Evolutionary conservation across 2,888 invertebrate species (phyloP), one percentile per base, ranked within the genome.

Genomic region (Eupelmus urozonus): DNA sequence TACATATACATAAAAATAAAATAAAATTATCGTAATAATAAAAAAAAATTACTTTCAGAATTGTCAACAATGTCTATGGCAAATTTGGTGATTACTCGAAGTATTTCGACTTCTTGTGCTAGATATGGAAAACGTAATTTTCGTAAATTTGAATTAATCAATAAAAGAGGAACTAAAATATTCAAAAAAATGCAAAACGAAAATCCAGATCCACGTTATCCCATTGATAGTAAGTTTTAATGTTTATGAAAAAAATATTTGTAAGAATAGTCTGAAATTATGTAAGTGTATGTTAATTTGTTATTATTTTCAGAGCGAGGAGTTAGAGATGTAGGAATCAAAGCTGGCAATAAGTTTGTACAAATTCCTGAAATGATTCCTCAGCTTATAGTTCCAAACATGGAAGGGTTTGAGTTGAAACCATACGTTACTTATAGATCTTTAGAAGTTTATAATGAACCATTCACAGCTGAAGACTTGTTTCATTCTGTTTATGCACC

Each of bases 371-470:
- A 98, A 91, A 97, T 94, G 94, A 93, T 97, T 81, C 98, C 98
- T 0, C 96, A 98, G 87, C 88, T 99, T 18, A 93, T 99, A 75
- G 98, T 99, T 1, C 99, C 99, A 0, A 94, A 98, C 89, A 90
- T 99, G 27, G 94, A 92, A 81, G 93, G 92, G 82, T 99, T 95
- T 86, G 91, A 94, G 90, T 90, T 99, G 23, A 97, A 97, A 89
- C 97, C 99, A 0, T 99, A 99, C 85, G 98, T 99, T 0, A 96
- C 98, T 0, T 99, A 98, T 89, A 93, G 93, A 89, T 92, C 93
- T 0, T 92, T 93, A 2, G 94, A 96, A 76, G 93, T 97, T 0
- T 89, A 92, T 13, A 96, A 97, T 87, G 92, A 94, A 0, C 94
- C 95, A 90, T 97, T 97, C 84, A 97, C 97, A 0, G 92, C 97